Conservation (phyloP, 2,888 invertebrate species). For the Andrena haemorrhoa region DNA sequence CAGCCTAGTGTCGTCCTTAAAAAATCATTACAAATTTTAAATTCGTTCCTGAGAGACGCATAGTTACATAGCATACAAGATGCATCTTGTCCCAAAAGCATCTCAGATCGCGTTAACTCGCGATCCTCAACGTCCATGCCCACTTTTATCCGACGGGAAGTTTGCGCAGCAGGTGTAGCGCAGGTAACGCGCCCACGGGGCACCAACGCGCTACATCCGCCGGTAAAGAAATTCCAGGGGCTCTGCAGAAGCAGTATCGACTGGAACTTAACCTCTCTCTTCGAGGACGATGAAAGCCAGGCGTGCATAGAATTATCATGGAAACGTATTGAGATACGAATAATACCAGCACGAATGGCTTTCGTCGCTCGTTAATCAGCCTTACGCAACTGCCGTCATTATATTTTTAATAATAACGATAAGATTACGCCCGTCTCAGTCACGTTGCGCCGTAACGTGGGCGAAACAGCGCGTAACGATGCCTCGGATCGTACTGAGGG, state of each 20-base stretch:
- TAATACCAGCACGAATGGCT: background rate
- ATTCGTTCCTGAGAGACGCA: no score
- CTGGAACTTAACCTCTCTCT: constrained; percentile 56
- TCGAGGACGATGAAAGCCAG: background rate
- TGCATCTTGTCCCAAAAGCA: no score
- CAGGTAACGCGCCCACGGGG: constrained; percentile 37
- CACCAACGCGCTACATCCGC: constrained; percentile 24
- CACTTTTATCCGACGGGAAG: constrained; percentile 14
- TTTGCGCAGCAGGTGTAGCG: constrained; percentile 29
- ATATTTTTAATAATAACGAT: constrained; percentile 57
- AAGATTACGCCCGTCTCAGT: constrained; percentile 54
- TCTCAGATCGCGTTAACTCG: background rate
- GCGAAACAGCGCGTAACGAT: constrained; percentile 61
- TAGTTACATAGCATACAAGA: background rate
- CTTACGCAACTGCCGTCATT: constrained; percentile 42
- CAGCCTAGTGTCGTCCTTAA: no score
- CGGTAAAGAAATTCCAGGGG: constrained; percentile 56
- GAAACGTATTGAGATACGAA: constrained; percentile 6
- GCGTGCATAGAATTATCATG: constrained; percentile 15
- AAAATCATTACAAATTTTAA: no score
- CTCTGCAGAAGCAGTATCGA: constrained; percentile 40
- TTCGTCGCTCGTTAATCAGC: constrained; percentile 15
- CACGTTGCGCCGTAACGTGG: constrained; percentile 27
- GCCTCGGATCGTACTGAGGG: constrained; percentile 45
- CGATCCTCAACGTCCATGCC: no score